These are phyloP conservation scores for Coleophora deauratella DNA, from an alignment of 2,888 invertebrate species.

Conservation along the genomic window DNA sequence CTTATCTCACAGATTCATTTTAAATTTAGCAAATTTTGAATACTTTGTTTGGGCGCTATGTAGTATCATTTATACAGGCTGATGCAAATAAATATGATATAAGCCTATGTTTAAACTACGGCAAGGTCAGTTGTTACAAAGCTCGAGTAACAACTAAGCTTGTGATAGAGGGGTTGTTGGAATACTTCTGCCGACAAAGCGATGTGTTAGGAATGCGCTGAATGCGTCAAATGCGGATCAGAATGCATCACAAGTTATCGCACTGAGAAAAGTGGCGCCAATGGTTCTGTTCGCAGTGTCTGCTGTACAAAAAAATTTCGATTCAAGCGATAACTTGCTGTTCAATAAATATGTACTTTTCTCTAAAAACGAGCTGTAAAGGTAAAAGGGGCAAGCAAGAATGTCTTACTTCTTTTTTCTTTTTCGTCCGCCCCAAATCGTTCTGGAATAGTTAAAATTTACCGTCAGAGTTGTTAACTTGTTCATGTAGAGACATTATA, in stretches of 20 bases:
- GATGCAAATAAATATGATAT: constrained; percentile 59
- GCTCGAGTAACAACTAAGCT: constrained; percentile 52
- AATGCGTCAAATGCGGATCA: constrained; percentile 57
- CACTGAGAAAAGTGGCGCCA: constrained; percentile 46
- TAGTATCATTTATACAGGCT: background rate
- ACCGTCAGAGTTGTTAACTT: constrained; percentile 44
- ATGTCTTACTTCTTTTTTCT: constrained; percentile 98
- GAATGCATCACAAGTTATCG: constrained; percentile 69
- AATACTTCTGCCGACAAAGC: constrained; percentile 59
- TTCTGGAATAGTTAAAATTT: constrained; percentile 81
- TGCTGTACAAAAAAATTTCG: constrained; percentile 43
- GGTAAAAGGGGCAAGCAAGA: constrained; percentile 75
- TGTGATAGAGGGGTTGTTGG: constrained; percentile 33
- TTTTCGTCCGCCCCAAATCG: constrained; percentile 97
- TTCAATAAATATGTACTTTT: constrained; percentile 25
- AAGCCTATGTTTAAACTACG: constrained; percentile 50
- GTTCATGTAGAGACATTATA: background rate
- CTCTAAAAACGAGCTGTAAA: constrained; percentile 71
- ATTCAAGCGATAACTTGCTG: constrained; percentile 70
- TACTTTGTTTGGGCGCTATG: background rate
- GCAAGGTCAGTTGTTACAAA: constrained; percentile 52
- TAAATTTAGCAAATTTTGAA: too few species aligned
- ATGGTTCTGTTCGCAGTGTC: constrained; percentile 34
- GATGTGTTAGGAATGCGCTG: constrained; percentile 61
- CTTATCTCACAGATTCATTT: too few species aligned